Conservation (phyloP, 2,113 vertebrate species). For the Brienomyrus brachyistius region DNA sequence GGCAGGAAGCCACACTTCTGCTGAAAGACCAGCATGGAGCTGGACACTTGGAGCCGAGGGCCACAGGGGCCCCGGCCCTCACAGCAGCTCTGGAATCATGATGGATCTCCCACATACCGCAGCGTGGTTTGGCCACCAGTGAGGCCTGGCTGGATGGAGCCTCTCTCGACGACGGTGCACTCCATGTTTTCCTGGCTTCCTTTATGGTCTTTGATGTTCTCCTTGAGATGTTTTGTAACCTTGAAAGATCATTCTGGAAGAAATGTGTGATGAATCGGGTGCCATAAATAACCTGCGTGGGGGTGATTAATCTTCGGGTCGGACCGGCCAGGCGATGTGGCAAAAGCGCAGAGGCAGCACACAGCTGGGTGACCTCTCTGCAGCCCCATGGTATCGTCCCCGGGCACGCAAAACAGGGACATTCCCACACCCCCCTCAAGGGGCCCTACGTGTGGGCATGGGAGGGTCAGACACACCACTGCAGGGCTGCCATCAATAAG, state of each 20-base stretch:
- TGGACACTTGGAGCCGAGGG: neutral
- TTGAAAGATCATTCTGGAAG: constrained; percentile 43
- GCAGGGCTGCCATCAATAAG: neutral
- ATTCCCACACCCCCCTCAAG: neutral
- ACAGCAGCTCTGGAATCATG: neutral
- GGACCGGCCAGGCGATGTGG: constrained; percentile 21
- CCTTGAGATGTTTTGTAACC: constrained; percentile 34
- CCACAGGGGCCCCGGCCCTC: neutral
- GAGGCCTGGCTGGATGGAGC: neutral
- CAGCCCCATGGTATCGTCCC: constrained; percentile 22
- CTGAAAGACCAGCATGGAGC: neutral
- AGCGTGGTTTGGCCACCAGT: neutral
- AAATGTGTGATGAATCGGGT: constrained; percentile 48
- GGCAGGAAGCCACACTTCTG: neutral
- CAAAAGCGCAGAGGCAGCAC: constrained; percentile 26
- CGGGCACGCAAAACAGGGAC: neutral
- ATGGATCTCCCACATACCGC: neutral
- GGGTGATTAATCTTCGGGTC: constrained; percentile 42
- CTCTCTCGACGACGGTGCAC: neutral
- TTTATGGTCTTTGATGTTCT: constrained; percentile 8
- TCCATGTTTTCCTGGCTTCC: neutral
- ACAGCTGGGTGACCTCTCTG: constrained; percentile 35
- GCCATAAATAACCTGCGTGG: constrained; percentile 38
- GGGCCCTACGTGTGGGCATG: neutral
- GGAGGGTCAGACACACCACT: neutral